A percentile compares a stretch with the other conserved stretches of the same genome.
These are phyloP conservation scores for Stichodactyla mertensii DNA, from an alignment of 64 coral and sea anemone genomes.

Conservation along the genomic window DNA sequence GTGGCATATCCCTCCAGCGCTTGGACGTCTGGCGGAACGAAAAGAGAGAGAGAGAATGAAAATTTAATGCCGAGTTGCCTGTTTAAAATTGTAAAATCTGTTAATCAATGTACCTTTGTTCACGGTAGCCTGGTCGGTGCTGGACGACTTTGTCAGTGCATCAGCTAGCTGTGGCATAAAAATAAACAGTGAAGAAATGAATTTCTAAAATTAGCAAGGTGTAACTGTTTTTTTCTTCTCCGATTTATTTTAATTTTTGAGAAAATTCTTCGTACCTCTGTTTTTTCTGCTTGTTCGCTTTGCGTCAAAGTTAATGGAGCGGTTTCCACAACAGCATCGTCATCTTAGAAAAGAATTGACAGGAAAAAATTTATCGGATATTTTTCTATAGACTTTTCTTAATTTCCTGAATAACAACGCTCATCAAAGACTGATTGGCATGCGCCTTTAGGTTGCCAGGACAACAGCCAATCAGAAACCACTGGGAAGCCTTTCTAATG, in stretches of 20 bases:
- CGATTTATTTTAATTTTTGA: too few species aligned
- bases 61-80: too few species aligned
- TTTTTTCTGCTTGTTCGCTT: slow-evolving; percentile 55
- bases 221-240: too few species aligned
- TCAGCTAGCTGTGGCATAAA: slow-evolving; percentile 24
- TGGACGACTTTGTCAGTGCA: slow-evolving; percentile 3
- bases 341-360: slow-evolving; percentile 26
- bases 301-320: slow-evolving; percentile 47
- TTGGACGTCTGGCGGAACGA: slow-evolving; percentile 47
- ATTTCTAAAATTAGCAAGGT: too few species aligned
- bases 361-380: neutral
- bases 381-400: neutral
- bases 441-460: neutral
- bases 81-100: neutral
- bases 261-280: slow-evolving; percentile 24
- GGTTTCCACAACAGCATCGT: slow-evolving; percentile 36
- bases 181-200: neutral
- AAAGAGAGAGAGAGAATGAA: neutral
- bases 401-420: too few species aligned
- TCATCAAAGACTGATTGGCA: neutral
- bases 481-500: neutral
- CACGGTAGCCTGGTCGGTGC: slow-evolving; percentile 4
- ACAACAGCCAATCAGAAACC: neutral
- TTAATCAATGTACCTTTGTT: slow-evolving; percentile 27
- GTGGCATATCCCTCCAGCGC: slow-evolving; percentile 71